Conservation (phyloP, 2,113 vertebrate genomes). For the Tenrec ecaudatus region DNA sequence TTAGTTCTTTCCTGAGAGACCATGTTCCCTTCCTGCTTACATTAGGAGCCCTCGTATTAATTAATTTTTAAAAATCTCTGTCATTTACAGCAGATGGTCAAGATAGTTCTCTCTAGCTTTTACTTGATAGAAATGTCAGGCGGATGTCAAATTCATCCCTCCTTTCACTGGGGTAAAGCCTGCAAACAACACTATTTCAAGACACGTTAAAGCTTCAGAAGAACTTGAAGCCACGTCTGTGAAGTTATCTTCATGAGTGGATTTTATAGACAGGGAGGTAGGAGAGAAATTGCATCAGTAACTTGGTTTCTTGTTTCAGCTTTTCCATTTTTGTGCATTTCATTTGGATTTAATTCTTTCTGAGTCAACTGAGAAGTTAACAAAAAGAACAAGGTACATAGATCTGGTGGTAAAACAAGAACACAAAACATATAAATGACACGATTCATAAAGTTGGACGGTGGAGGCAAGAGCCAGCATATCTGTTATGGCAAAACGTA, state of each 20-base stretch:
- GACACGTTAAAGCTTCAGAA: not conserved
- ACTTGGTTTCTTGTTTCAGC: not conserved
- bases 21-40: not conserved
- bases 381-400: not conserved
- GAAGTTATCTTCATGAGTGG: conserved; percentile 5
- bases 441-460: not conserved
- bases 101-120: not conserved
- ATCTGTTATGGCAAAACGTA: not conserved
- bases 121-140: not conserved
- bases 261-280: not conserved
- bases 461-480: not conserved
- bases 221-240: not conserved
- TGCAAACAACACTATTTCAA: not conserved
- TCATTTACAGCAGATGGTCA: not conserved
- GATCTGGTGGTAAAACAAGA: not conserved
- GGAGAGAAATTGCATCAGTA: not conserved
- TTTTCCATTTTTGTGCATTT: not conserved
- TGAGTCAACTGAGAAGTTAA: not conserved
- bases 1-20: not conserved
- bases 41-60: not conserved
- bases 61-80: not conserved
- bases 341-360: not conserved
- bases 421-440: not conserved
- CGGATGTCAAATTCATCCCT: not conserved
- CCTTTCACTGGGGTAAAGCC: not conserved